These are phyloP conservation scores for Batillaria attramentaria DNA, from an alignment of 1,140 invertebrate species.

Conservation along the genomic window DNA sequence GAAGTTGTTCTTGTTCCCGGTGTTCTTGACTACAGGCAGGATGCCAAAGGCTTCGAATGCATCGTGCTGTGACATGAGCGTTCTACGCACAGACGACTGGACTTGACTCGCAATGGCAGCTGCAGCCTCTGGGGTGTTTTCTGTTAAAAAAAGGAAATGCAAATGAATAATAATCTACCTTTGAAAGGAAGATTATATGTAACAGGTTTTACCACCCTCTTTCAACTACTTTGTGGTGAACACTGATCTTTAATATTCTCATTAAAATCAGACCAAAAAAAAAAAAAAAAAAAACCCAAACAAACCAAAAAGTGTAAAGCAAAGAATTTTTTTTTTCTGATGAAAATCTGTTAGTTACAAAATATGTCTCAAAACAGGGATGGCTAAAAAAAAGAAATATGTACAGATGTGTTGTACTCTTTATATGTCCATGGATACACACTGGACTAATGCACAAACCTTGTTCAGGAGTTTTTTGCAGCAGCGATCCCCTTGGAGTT, in stretches of 20 bases:
- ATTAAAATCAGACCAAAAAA: background rate
- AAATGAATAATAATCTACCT: too few relatives aligned
- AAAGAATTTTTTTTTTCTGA: too few relatives aligned
- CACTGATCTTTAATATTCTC: too few relatives aligned
- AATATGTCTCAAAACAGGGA: too few relatives aligned
- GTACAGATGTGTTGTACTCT: too few relatives aligned
- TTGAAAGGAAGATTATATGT: too few relatives aligned
- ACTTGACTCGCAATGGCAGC: slow-evolving; percentile 27
- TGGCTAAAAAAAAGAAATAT: too few relatives aligned
- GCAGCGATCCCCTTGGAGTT: slow-evolving; percentile 19
- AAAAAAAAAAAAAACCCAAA: background rate
- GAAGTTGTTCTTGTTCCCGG: slow-evolving; percentile 7
- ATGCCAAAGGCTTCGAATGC: slow-evolving; percentile 20
- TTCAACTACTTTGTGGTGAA: too few relatives aligned
- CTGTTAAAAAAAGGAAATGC: slow-evolving; percentile 18
- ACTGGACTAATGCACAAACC: slow-evolving; percentile 15
- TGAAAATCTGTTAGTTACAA: too few relatives aligned
- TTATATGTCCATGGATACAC: too few relatives aligned
- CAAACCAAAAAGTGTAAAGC: too few relatives aligned
- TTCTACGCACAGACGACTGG: background rate
- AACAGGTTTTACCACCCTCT: too few relatives aligned
- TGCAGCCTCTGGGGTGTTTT: slow-evolving; percentile 39
- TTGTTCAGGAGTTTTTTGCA: slow-evolving; percentile 32
- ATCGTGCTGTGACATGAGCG: background rate
- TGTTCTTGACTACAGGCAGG: background rate